Conservation (phyloP, 1,140 invertebrate species). For the Acromyrmex echinatior region DNA sequence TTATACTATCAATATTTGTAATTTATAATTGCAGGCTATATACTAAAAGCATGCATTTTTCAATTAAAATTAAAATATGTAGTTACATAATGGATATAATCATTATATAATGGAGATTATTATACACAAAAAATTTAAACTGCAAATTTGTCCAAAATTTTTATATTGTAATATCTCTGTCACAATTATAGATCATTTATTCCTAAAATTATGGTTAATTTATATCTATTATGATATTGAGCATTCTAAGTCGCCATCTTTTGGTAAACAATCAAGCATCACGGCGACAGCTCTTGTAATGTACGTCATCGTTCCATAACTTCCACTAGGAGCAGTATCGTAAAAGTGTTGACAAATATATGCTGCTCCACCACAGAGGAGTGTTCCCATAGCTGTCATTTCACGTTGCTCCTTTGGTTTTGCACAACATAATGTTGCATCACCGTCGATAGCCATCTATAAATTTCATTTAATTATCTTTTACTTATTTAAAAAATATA, state of each 20-base stretch:
- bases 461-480: constrained; percentile 10
- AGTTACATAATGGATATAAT: not conserved
- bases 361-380: constrained; percentile 96
- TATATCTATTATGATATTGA: constrained; percentile 87
- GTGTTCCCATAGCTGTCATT: constrained; percentile 88
- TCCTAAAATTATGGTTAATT: constrained; percentile 15
- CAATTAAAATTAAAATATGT: not conserved
- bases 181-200: constrained; percentile 42
- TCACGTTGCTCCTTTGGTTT: constrained; percentile 90
- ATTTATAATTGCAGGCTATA: not conserved
- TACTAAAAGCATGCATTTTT: not conserved
- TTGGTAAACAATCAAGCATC: constrained; percentile 92
- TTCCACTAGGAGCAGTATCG: constrained; percentile 98
- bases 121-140: not conserved
- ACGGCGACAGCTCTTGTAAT: constrained; percentile 94
- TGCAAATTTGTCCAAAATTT: constrained; percentile 8
- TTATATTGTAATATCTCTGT: constrained; percentile 5
- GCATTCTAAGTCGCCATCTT: constrained; percentile 93
- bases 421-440: constrained; percentile 96
- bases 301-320: constrained; percentile 99
- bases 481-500: not conserved
- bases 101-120: constrained; percentile 12
- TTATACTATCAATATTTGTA: not conserved
- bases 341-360: constrained; percentile 99
- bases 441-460: constrained; percentile 94